Evolutionary conservation across 2,888 invertebrate species (phyloP).

Genomic region (Fragum whitleyi): DNA sequence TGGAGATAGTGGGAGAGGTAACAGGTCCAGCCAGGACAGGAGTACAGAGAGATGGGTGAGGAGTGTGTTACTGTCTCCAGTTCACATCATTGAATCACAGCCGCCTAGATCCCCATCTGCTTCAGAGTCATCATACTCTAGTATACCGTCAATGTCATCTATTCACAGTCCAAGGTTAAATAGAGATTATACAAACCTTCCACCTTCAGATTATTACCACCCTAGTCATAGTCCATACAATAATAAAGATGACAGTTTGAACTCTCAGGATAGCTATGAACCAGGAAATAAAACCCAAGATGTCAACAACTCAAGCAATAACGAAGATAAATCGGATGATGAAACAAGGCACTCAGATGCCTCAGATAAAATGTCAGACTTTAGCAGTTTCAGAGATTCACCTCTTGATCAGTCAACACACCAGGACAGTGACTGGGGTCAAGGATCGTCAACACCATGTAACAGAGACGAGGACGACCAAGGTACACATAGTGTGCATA

Average conservation of each 20-base stretch:
- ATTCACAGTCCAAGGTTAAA: background rate
- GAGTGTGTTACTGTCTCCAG: background rate
- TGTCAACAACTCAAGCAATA: background rate
- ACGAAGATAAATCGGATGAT: background rate
- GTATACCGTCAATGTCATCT: constrained; percentile 55
- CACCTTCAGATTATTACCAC: too few relatives aligned
- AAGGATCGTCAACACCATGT: background rate
- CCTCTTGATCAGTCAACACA: background rate
- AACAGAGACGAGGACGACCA: background rate
- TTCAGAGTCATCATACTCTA: constrained; percentile 45
- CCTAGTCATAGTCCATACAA: too few relatives aligned
- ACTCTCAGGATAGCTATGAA: background rate
- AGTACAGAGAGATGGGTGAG: constrained; percentile 16
- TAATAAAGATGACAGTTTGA: background rate
- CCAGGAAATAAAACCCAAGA: background rate
- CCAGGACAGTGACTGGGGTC: background rate
- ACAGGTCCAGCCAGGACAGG: background rate
- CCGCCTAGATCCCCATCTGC: constrained; percentile 52
- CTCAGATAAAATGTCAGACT: background rate
- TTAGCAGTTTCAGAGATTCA: background rate
- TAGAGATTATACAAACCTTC: background rate
- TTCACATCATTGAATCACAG: constrained; percentile 50
- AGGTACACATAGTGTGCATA: too few relatives aligned
- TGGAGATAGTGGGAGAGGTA: background rate
- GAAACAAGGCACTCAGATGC: background rate